These are phyloP conservation scores for Mizuhopecten yessoensis DNA, from an alignment of 1,140 invertebrate species.

Conservation along the genomic window DNA sequence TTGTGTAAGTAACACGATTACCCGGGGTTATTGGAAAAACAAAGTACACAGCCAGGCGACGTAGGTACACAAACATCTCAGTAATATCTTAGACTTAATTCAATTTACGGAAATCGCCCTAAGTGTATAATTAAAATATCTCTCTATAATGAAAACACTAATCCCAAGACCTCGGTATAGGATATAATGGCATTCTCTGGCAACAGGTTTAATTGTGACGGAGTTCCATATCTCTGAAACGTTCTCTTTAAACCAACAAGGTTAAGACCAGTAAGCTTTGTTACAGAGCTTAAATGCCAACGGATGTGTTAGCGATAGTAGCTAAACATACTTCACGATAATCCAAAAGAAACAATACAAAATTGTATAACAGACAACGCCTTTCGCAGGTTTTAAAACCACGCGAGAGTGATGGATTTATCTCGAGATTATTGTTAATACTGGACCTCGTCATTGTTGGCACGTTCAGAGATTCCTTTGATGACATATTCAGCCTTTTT, in stretches of 20 bases:
- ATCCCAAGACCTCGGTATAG: not conserved
- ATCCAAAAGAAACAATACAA: not conserved
- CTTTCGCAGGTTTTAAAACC: not conserved
- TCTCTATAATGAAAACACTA: not conserved
- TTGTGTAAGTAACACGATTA: not conserved
- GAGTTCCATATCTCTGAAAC: not conserved
- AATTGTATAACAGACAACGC: not conserved
- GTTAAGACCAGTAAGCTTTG: not conserved
- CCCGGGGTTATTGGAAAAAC: not conserved
- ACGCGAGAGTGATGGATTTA: not conserved
- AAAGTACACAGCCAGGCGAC: not conserved
- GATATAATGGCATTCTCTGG: not conserved
- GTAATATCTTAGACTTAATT: not conserved
- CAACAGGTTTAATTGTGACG: not conserved
- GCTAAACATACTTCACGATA: not conserved
- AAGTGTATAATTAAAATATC: conserved; percentile 36
- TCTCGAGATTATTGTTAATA: not conserved
- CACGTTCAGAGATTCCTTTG: no score
- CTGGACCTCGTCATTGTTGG: not conserved
- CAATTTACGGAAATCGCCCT: conserved; percentile 24
- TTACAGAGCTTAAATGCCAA: not conserved
- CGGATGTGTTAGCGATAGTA: not conserved
- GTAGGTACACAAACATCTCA: conserved; percentile 23
- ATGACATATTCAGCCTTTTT: no score
- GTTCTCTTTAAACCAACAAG: not conserved